phyloP scores from a whole-genome alignment of 2,888 invertebrate species.

The Ephialtes manifestator region DNA sequence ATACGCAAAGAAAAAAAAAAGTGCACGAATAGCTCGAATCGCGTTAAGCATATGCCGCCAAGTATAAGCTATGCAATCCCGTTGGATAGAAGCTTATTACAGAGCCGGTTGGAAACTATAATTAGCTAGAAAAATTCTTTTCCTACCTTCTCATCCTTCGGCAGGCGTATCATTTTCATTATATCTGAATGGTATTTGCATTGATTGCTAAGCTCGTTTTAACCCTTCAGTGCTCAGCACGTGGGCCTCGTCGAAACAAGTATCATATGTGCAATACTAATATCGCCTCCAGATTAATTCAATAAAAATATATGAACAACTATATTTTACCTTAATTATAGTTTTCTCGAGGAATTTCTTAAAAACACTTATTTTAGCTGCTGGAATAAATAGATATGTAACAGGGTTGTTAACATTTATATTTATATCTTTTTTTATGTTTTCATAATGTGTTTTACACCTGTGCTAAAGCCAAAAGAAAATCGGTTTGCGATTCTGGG shows the following conservation, averaged over 20 bases:
- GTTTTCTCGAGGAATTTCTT: not conserved
- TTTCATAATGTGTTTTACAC: too few relatives aligned
- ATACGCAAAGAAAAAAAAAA: conserved; percentile 18
- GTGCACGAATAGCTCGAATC: conserved; percentile 15
- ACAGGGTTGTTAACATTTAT: not conserved
- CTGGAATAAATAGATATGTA: not conserved
- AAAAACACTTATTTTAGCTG: not conserved
- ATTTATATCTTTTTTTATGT: too few relatives aligned
- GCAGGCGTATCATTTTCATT: not conserved
- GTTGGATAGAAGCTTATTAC: conserved; percentile 58
- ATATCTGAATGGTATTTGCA: not conserved
- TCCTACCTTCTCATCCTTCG: conserved; percentile 4
- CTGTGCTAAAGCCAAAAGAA: too few relatives aligned
- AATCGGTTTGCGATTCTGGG: too few relatives aligned
- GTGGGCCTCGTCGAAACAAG: not conserved
- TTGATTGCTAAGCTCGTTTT: conserved; percentile 8
- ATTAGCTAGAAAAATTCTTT: conserved; percentile 35
- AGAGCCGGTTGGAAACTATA: conserved; percentile 52
- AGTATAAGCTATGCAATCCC: conserved; percentile 30
- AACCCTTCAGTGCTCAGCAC: not conserved
- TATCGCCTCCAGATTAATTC: not conserved
- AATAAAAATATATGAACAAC: not conserved
- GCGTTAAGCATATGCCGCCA: conserved; percentile 37
- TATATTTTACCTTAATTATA: not conserved
- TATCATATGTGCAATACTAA: not conserved